Conservation (phyloP, 2,113 vertebrate genomes). For the Guaruba guarouba region DNA sequence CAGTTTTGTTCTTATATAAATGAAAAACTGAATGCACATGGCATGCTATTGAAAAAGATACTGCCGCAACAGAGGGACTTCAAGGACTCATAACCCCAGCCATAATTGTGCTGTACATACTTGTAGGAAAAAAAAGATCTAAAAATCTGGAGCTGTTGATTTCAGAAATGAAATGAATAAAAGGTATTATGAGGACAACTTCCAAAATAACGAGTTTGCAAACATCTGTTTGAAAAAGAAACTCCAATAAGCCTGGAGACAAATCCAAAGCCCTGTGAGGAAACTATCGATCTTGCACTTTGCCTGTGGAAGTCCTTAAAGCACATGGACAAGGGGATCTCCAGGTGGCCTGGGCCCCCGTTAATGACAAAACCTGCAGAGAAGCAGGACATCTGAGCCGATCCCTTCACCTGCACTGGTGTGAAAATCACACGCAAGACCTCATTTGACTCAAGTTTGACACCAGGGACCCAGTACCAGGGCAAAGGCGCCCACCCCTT, state of each 20-base stretch:
- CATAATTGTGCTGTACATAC: background rate
- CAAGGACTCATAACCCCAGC: background rate
- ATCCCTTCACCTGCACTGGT: background rate
- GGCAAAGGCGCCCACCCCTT: background rate
- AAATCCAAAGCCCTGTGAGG: background rate
- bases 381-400: background rate
- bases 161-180: background rate
- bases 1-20: constrained; percentile 16
- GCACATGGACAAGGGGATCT: background rate
- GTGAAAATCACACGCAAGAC: fast-evolving
- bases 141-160: background rate
- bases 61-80: constrained; percentile 15
- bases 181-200: background rate
- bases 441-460: fast-evolving
- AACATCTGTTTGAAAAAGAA: background rate
- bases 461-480: background rate
- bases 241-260: background rate
- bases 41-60: background rate
- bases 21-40: background rate
- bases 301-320: background rate
- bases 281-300: background rate
- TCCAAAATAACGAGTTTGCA: background rate
- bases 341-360: fast-evolving
- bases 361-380: background rate
- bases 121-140: background rate